A percentile compares a stretch with the other conserved stretches of the same genome.
Conservation (phyloP, 2,113 vertebrate genomes). For the Rhipidura dahli region DNA sequence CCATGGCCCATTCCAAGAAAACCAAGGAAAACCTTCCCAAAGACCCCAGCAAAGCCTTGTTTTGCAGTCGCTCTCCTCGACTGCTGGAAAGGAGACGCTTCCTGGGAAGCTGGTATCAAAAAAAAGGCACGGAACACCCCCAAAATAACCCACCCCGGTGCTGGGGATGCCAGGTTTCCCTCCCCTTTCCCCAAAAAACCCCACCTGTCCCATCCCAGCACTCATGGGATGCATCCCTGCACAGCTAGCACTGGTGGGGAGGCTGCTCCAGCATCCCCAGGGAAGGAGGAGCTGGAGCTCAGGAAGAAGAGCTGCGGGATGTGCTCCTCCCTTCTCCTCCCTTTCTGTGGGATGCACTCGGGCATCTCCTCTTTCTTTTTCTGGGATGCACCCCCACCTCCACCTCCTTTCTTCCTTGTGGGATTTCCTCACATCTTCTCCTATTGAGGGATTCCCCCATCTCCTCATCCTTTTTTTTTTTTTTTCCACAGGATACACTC, state of each 20-base stretch:
- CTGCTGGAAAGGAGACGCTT: rapidly evolving
- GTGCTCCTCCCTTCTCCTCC: not conserved
- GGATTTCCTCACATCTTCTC: not conserved
- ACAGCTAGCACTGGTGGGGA: rapidly evolving
- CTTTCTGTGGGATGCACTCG: not conserved
- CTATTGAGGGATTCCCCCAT: not conserved
- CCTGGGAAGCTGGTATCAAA: not conserved
- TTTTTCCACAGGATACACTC: not conserved
- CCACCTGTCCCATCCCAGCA: not conserved
- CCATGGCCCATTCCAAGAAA: not conserved
- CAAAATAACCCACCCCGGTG: rapidly evolving
- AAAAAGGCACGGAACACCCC: not conserved
- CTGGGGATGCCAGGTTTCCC: not conserved
- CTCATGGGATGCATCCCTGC: rapidly evolving
- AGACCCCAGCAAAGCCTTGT: not conserved
- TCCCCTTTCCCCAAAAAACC: not conserved
- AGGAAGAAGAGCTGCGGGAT: not conserved
- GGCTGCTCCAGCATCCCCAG: not conserved
- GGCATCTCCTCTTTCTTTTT: not conserved
- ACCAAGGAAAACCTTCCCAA: not conserved
- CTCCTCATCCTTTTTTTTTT: not conserved
- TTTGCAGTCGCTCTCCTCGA: not conserved
- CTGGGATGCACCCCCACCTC: not conserved
- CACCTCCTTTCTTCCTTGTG: not conserved
- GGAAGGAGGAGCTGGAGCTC: not conserved